Evolutionary conservation across 2,113 vertebrate species (phyloP), one percentile per base, ranked within the genome.

Genomic region (Amphiprion ocellaris): DNA sequence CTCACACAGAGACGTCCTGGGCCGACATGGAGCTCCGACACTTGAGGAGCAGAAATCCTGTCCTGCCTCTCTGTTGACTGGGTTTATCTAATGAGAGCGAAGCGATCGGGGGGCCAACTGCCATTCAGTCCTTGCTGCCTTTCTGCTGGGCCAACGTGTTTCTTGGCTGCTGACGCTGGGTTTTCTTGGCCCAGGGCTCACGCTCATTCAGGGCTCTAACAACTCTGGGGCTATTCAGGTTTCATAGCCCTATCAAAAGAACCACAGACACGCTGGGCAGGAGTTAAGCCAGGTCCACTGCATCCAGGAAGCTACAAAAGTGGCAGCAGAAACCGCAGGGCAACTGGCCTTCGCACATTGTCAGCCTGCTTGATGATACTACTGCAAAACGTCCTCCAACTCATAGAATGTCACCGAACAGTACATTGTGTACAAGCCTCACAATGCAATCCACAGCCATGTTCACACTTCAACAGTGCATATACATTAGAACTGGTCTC

Each of bases 191-290:
- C 33, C 33, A 44, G 65, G 65, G 16, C 30, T 86, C 10, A 10
- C 19, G 19, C 63, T 87, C 74, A 88, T 93, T 93, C 81, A 89
- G 58, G 78, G 53, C 78, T 70, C 74, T 71, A 67, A 84, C 80
- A 76, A 90, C 83, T 81, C 56, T 23, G 84, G 86, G 86, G 84
- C 89, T 84, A 63, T 89, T 92, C 82, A 65, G 80, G 82, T 92
- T 94, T 90, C 91, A 91, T 41, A 67, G 85, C 91, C 81, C 90
- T 81, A 88, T 93, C 88, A 84, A 90, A 89, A 81, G 84, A 84
- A 55, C 83, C 75, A 71, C 83, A 90, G 84, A 89, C 70, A 86
- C n/a, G 61, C 61, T 58, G 77, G 74, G 64, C 28, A 62, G 69
- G 75, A 81, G 63, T 33, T 16, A 69, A 76, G 81, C 77, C 86